phyloP scores from a whole-genome alignment of 2,797 vertebrate species.

The Acrossocheilus fasciatus region DNA sequence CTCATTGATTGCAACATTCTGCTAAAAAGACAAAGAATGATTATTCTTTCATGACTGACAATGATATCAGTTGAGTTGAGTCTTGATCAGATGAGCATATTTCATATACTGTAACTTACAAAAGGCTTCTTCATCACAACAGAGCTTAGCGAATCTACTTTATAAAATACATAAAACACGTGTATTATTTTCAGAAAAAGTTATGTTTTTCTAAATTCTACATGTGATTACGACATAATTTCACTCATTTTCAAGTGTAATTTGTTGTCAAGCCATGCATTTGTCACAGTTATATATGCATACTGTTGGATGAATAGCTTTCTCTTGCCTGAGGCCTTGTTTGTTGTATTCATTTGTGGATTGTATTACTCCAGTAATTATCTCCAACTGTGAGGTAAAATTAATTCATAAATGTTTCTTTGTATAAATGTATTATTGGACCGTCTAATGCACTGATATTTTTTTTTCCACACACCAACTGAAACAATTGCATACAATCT shows the following conservation, averaged over 20 bases:
- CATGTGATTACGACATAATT: neutral
- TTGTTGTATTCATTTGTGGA: conserved; percentile 4
- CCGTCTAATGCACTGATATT: neutral
- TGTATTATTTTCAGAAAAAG: neutral
- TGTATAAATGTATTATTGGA: neutral
- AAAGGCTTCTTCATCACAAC: neutral
- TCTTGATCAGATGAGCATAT: conserved; percentile 9
- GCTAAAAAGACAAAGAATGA: conserved; percentile 30
- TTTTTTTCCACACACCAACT: neutral
- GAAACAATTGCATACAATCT: neutral
- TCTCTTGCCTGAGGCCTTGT: conserved; percentile 7
- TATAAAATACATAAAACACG: neutral
- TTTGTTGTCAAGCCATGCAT: conserved; percentile 5
- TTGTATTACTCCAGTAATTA: conserved; percentile 14
- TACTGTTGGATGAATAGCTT: neutral
- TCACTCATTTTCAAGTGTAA: neutral
- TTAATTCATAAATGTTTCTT: neutral
- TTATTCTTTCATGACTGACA: conserved; percentile 29
- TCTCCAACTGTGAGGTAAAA: conserved; percentile 16
- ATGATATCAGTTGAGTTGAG: conserved; percentile 31
- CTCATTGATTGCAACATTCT: conserved; percentile 32
- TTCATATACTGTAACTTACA: neutral
- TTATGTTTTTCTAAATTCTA: neutral
- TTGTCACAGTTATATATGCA: neutral
- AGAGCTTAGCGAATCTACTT: neutral